Base-by-base conservation (phyloP, 2,113 vertebrate species). In the Typhlomys cinereus region DNA sequence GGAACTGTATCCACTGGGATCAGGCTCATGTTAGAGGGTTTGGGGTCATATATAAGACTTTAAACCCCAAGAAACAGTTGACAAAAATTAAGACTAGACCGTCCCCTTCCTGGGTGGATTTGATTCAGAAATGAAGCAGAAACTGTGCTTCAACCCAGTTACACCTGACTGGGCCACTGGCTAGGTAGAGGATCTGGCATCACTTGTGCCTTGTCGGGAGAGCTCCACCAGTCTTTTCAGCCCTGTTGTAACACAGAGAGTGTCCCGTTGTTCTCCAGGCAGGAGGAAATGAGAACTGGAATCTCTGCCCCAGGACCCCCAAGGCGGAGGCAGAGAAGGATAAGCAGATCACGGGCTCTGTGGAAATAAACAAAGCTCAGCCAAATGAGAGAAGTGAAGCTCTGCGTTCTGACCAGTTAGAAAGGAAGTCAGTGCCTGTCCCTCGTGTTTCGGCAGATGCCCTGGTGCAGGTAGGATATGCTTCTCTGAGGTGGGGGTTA, bases 401-500 rank as follows among this genome's bases (percentile, higher is more conserved):
- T 50, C 13, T 64, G 20, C 25, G 50, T 84, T 71, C 74, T n/a
- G 46, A 25, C 62, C 64, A 39, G 15, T 39, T 80, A 8, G 21
- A n/a, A n/a, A 81, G 44, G 64, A 36, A 70, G 13, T 36, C 15
- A 34, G 34, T 27, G 75, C 69, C 41, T 17, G 20, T 29, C 21
- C 11, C 21, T 84, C 44, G 48, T 6, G 5, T 83, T 25, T 23
- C 31, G 13, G 46, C 59, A 64, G n/a, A 64, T 17, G 25, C 36
- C 13, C 36, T 13, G 2, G 4, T 2, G 7, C 57, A 48, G 5
- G 27, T 4, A 2, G 25, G 11, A n/a, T n/a, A n/a, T n/a, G n/a
- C n/a, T n/a, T n/a, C n/a, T n/a, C n/a, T n/a, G n/a, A n/a, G n/a
- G n/a, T n/a, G n/a, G n/a, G n/a, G n/a, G n/a, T n/a, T n/a, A n/a